Evolutionary conservation across 2,113 vertebrate genomes (phyloP).

Genomic region (Tenebrosternarchus preto): DNA sequence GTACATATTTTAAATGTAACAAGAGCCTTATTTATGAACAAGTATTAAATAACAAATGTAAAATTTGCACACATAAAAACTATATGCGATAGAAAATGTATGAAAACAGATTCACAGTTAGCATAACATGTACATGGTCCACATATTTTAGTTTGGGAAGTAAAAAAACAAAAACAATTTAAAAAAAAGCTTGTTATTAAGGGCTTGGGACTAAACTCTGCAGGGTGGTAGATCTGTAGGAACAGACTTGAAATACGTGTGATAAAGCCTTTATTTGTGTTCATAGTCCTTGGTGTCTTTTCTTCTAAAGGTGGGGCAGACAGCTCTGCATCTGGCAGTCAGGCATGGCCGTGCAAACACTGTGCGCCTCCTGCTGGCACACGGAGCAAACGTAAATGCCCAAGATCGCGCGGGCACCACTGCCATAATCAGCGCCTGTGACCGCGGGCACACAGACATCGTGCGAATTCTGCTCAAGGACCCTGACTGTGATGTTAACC

Average conservation of each 20-base stretch:
- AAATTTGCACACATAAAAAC: too few relatives aligned
- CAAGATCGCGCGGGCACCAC: constrained; percentile 85
- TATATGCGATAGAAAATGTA: too few relatives aligned
- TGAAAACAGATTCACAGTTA: too few relatives aligned
- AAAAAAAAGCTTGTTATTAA: too few relatives aligned
- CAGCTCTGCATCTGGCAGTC: constrained; percentile 85
- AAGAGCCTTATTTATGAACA: too few relatives aligned
- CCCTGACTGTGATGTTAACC: constrained; percentile 76
- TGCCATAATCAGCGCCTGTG: constrained; percentile 86
- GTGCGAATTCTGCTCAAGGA: constrained; percentile 79
- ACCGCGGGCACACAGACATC: constrained; percentile 83
- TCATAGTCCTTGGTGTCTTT: background rate
- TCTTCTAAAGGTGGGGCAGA: constrained; percentile 81
- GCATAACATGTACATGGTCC: too few relatives aligned
- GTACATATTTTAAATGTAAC: too few relatives aligned
- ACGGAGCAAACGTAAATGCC: constrained; percentile 76
- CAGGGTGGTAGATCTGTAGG: background rate
- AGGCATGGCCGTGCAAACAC: constrained; percentile 84
- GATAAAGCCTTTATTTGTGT: background rate
- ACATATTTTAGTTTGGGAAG: too few relatives aligned
- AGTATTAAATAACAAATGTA: too few relatives aligned
- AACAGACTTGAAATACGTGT: too few relatives aligned
- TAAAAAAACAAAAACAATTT: too few relatives aligned
- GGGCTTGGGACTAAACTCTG: too few relatives aligned
- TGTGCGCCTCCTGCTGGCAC: constrained; percentile 81